phyloP scores from a whole-genome alignment of 2,888 invertebrate species.

The Tachystola acroxantha region DNA sequence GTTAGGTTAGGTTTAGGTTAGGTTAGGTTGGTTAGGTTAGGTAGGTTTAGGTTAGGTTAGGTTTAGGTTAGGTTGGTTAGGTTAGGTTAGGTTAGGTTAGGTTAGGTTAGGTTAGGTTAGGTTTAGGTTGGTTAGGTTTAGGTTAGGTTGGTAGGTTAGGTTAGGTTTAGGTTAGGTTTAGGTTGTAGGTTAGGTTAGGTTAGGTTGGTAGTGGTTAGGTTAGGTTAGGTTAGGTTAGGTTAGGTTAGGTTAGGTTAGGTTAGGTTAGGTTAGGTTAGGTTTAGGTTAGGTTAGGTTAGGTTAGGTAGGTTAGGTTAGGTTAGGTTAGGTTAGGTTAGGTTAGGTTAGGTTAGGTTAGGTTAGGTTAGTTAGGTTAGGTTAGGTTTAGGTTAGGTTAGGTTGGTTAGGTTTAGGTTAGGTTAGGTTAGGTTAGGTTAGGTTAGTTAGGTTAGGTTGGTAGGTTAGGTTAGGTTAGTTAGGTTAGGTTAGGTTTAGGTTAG shows the following conservation, averaged over 20 bases:
- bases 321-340: slow-evolving; percentile 2
- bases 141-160: slow-evolving; percentile 6
- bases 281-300: background rate
- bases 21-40: background rate
- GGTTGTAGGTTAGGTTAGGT: slow-evolving; percentile 16
- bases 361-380: slow-evolving; percentile 12
- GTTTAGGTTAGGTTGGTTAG: background rate
- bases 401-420: slow-evolving; percentile 10
- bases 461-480: slow-evolving; percentile 11
- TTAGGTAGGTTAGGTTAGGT: slow-evolving; percentile 8
- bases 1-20: background rate
- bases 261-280: slow-evolving; percentile 6
- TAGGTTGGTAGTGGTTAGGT: slow-evolving; percentile 14
- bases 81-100: background rate
- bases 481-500: slow-evolving; percentile 6
- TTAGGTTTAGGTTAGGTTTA: slow-evolving; percentile 10
- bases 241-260: slow-evolving; percentile 10
- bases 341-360: slow-evolving; percentile 11
- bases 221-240: too few relatives aligned
- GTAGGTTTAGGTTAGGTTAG: background rate
- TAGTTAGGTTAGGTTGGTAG: too few relatives aligned
- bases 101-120: slow-evolving; percentile 5
- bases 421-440: slow-evolving; percentile 10
- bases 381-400: slow-evolving; percentile 10
- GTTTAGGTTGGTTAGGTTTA: background rate